Base-by-base conservation (phyloP, 2,797 vertebrate genomes). In the Sarcophilus harrisii region DNA sequence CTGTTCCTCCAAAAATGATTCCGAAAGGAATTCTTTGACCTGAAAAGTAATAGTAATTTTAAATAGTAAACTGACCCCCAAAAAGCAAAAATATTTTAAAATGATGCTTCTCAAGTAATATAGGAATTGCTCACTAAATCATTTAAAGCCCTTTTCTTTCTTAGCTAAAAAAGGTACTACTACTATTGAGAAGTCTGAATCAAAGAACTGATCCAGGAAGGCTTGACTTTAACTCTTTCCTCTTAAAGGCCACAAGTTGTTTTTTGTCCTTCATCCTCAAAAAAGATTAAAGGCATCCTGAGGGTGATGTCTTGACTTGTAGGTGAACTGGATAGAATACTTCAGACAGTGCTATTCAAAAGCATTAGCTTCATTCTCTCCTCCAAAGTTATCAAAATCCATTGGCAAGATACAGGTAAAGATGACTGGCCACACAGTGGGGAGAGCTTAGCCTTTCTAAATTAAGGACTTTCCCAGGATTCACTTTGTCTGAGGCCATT, bases 1-100 rank as follows among this genome's bases (percentile, higher is more conserved):
- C 99, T 0, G 99, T 99, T 97, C 99, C 99, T 8, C 99, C 99
- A 97, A 99, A 99, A 98, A 99, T 98, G 93, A 99, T 97, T 0
- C 99, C 99, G 93, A 99, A 99, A 45, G 99, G 99, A 90, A 99
- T 97, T 28, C 97, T 96, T 55, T 98, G 98, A 58, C 99, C 99
- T 99, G 98, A 93, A 97, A 97, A 94, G 94, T 12, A 57, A 57
- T 29, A 45, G 55, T 0, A 21, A 3, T 55, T 49, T 90, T 5
- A 10, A 24, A 9, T 87, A 16, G 24, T 87, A n/a, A 9, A 1
- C 32, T n/a, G 54, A 0, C 0, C 0, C 58, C 57, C n/a, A 1
- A 90, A n/a, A 21, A 29, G 38, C 38, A 6, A 0, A 0, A 1
- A 5, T 3, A 4, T 0, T 0, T 8, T 38, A 52, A n/a, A 2